Evolutionary conservation across 2,113 vertebrate species (phyloP).

Genomic region (Murina feae): DNA sequence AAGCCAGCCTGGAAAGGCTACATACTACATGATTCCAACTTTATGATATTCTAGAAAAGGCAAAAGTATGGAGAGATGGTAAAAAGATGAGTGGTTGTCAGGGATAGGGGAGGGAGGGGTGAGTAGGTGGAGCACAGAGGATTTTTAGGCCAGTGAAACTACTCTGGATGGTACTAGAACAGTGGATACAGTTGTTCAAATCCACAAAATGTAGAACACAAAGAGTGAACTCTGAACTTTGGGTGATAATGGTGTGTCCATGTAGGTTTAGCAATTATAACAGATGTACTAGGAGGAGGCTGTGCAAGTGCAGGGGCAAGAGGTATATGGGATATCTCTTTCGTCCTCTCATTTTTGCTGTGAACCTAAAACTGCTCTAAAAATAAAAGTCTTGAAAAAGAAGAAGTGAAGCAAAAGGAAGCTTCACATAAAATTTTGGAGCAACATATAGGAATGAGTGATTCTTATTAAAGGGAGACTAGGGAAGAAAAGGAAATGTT

Average conservation of each 20-base stretch:
- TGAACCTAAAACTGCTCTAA: not conserved
- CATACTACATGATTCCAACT: not conserved
- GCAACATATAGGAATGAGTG: not conserved
- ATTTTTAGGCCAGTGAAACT: not conserved
- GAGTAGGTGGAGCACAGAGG: not conserved
- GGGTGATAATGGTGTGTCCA: not conserved
- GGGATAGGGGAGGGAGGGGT: too few species aligned
- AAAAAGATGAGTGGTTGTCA: not conserved
- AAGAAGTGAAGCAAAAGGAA: not conserved
- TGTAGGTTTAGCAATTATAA: not conserved
- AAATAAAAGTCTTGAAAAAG: not conserved
- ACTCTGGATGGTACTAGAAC: not conserved
- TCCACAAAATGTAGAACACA: not conserved
- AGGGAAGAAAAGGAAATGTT: not conserved
- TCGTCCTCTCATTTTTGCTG: not conserved
- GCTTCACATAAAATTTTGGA: slow-evolving; percentile 12
- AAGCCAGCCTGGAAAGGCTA: not conserved
- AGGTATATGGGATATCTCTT: not conserved
- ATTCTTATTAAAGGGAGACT: not conserved
- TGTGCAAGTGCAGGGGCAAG: not conserved
- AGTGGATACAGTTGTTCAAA: not conserved
- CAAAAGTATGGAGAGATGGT: not conserved
- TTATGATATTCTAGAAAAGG: not conserved
- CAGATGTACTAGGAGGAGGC: not conserved
- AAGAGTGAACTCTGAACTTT: not conserved